Percentiles rank a stretch among this genome's conserved stretches.
These are phyloP conservation scores for Eublepharis macularius DNA, from an alignment of 2,113 vertebrate genomes.

Conservation along the genomic window DNA sequence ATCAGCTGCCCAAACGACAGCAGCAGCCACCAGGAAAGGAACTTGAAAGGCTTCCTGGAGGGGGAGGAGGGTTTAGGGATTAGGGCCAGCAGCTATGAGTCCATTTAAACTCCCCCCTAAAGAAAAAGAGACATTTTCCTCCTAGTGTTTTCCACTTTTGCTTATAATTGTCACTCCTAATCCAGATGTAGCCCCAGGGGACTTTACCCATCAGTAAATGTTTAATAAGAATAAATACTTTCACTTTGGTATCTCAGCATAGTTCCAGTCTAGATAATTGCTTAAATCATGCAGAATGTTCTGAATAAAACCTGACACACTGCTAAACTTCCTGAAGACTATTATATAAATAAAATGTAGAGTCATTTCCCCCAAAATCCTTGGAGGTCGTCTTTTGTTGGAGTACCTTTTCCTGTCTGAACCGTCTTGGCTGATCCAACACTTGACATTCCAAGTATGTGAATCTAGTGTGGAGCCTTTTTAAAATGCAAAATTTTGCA, in stretches of 20 bases:
- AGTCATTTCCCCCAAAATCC: not conserved
- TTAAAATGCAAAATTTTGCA: slow-evolving; percentile 11
- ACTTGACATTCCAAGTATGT: not conserved
- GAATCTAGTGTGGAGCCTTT: not conserved
- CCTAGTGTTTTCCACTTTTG: no score
- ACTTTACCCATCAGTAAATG: no score
- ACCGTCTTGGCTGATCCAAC: not conserved
- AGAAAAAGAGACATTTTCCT: no score
- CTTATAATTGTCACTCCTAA: no score
- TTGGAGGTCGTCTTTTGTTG: not conserved
- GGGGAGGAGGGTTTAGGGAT: no score
- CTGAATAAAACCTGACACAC: not conserved
- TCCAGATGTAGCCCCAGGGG: no score
- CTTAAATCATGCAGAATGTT: not conserved
- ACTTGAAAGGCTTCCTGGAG: no score
- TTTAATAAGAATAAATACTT: not conserved
- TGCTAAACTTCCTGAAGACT: not conserved
- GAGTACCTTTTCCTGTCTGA: not conserved
- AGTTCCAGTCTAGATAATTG: not conserved
- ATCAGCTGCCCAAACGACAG: no score
- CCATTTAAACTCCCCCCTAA: no score
- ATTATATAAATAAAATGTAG: not conserved
- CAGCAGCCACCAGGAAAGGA: no score
- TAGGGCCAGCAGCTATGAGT: no score
- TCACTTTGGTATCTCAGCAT: not conserved